phyloP scores from a whole-genome alignment of 2,888 invertebrate species.

The Eristalinus sepulchralis region DNA sequence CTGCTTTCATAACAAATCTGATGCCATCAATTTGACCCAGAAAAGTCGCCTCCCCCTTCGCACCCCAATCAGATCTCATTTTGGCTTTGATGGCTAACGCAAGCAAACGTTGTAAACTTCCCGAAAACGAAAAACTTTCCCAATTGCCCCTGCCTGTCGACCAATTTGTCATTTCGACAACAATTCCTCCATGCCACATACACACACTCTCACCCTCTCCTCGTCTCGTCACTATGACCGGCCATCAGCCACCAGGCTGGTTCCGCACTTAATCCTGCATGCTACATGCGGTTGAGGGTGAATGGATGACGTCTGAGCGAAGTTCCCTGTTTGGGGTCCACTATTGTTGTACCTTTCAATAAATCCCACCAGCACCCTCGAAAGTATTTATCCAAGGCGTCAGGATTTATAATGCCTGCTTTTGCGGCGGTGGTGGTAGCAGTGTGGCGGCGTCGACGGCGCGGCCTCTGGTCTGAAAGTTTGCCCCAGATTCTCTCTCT shows the following conservation, averaged over 20 bases:
- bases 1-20: conserved; percentile 65
- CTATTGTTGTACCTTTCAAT: conserved; percentile 64
- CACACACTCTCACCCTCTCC: too few relatives aligned
- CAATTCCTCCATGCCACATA: conserved; percentile 34
- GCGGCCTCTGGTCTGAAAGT: conserved; percentile 56
- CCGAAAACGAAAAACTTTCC: conserved; percentile 62
- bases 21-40: conserved; percentile 61
- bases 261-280: conserved; percentile 31
- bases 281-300: not conserved
- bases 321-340: not conserved
- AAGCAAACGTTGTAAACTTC: conserved; percentile 51
- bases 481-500: conserved; percentile 12
- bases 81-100: conserved; percentile 15
- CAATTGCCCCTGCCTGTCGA: conserved; percentile 68
- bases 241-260: not conserved
- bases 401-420: conserved; percentile 61
- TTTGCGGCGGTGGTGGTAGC: too few relatives aligned
- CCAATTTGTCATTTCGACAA: conserved; percentile 69
- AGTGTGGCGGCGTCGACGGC: too few relatives aligned
- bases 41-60: not conserved
- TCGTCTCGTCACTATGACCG: too few relatives aligned
- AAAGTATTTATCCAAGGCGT: conserved; percentile 65
- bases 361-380: conserved; percentile 54
- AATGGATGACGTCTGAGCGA: not conserved
- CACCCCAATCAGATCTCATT: not conserved